phyloP scores from a whole-genome alignment of 2,113 vertebrate species.

The Phaetusa simplex region DNA sequence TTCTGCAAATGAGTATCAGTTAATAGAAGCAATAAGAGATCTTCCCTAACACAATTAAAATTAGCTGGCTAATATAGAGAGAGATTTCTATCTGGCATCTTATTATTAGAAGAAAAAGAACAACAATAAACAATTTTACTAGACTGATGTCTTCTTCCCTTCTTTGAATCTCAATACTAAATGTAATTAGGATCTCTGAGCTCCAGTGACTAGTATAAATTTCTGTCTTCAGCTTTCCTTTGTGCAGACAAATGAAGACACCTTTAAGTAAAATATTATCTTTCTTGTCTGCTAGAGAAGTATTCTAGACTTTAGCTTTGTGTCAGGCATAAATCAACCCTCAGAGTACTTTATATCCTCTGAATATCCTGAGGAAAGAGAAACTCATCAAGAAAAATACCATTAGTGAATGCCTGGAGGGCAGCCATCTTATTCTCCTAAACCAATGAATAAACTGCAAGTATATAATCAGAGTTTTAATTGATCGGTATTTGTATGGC shows the following conservation, averaged over 20 bases:
- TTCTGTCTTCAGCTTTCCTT: slow-evolving; percentile 18
- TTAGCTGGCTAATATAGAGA: slow-evolving; percentile 4
- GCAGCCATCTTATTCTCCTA: slow-evolving; percentile 76
- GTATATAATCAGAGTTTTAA: slow-evolving; percentile 68
- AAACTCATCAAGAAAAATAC: slow-evolving; percentile 82
- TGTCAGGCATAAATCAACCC: slow-evolving; percentile 82
- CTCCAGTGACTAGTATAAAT: slow-evolving; percentile 34
- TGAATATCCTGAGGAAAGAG: slow-evolving; percentile 76
- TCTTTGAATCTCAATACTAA: slow-evolving; percentile 37
- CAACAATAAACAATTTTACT: slow-evolving; percentile 10
- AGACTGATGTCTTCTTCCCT: not conserved
- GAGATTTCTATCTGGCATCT: not conserved
- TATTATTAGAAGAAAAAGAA: slow-evolving; percentile 32
- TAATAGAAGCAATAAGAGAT: not conserved
- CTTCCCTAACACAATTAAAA: slow-evolving; percentile 16
- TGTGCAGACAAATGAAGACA: slow-evolving; percentile 57
- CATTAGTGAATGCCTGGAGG: slow-evolving; percentile 78
- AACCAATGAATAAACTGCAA: slow-evolving; percentile 72
- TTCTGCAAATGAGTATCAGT: not conserved
- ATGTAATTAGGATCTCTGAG: slow-evolving; percentile 46
- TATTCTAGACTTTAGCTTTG: slow-evolving; percentile 68
- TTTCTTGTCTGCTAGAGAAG: slow-evolving; percentile 49
- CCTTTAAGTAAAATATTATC: slow-evolving; percentile 59
- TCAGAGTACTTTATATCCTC: slow-evolving; percentile 72
- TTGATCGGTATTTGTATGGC: slow-evolving; percentile 50